Evolutionary conservation across 2,113 vertebrate species (phyloP).

Genomic region (Acanthisitta chloris): DNA sequence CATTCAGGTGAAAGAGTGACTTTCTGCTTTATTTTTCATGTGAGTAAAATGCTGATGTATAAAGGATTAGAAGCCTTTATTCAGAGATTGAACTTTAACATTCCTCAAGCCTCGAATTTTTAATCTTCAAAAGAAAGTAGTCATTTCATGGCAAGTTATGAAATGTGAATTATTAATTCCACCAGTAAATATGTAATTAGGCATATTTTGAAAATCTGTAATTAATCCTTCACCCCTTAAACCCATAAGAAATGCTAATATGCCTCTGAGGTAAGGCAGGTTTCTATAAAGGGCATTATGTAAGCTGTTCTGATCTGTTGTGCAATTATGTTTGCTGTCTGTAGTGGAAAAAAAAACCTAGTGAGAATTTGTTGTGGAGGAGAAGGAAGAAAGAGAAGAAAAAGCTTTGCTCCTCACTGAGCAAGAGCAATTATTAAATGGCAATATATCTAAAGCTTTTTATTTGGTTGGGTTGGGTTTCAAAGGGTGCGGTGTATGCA

Average conservation of each 20-base stretch:
- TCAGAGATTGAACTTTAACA: constrained; percentile 59
- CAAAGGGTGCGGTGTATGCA: neutral
- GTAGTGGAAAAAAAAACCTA: constrained; percentile 13
- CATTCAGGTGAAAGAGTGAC: neutral
- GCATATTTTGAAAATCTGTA: constrained; percentile 61
- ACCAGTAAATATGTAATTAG: constrained; percentile 63
- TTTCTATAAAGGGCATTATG: constrained; percentile 54
- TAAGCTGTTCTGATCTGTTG: constrained; percentile 60
- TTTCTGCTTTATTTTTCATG: constrained; percentile 38
- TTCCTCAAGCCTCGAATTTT: constrained; percentile 38
- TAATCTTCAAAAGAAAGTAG: constrained; percentile 65
- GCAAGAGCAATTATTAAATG: constrained; percentile 32
- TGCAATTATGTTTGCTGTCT: constrained; percentile 61
- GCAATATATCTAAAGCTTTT: neutral
- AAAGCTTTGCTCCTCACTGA: constrained; percentile 1
- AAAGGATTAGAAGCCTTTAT: constrained; percentile 54
- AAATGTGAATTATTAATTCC: constrained; percentile 71
- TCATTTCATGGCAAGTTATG: constrained; percentile 56
- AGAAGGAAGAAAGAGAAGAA: neutral
- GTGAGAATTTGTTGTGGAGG: constrained; percentile 41
- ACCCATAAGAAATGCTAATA: constrained; percentile 70
- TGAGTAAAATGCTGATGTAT: constrained; percentile 8
- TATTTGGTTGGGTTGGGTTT: neutral
- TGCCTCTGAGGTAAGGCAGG: constrained; percentile 59
- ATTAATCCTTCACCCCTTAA: constrained; percentile 68